phyloP scores from a whole-genome alignment of 1,140 invertebrate species.

The Hyles vespertilio region DNA sequence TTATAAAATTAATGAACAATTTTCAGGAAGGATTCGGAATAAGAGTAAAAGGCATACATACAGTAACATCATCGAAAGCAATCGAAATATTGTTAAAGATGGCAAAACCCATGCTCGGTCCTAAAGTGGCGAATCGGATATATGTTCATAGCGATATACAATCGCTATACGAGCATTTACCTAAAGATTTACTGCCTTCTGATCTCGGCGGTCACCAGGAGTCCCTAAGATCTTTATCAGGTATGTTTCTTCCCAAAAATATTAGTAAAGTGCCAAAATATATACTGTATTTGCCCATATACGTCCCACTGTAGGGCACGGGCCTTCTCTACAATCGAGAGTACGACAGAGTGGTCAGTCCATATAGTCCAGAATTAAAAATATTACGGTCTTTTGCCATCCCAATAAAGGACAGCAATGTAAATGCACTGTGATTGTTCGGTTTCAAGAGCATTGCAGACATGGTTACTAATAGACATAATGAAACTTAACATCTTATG shows the following conservation, averaged over 20 bases:
- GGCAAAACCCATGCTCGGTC: slow-evolving; percentile 24
- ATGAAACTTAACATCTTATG: no score
- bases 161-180: slow-evolving; percentile 22
- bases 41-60: slow-evolving; percentile 25
- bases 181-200: slow-evolving; percentile 35
- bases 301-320: no score
- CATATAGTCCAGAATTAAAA: no score
- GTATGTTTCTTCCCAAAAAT: slow-evolving; percentile 9
- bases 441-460: no score
- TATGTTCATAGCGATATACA: slow-evolving; percentile 28
- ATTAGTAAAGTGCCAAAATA: no score
- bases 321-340: no score
- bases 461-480: no score
- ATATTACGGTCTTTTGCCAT: no score
- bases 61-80: slow-evolving; percentile 25
- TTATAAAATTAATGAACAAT: background rate
- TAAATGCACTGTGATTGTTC: no score
- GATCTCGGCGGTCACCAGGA: slow-evolving; percentile 40
- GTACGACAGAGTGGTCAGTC: no score
- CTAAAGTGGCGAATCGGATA: slow-evolving; percentile 29
- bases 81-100: slow-evolving; percentile 17
- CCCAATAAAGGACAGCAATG: no score
- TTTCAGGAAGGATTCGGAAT: slow-evolving; percentile 24
- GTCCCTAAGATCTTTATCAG: slow-evolving; percentile 28
- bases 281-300: no score